A percentile compares a stretch with the other conserved stretches of the same genome.
Conservation (phyloP, 2,113 vertebrate species). For the Mystacornis crossleyi region DNA sequence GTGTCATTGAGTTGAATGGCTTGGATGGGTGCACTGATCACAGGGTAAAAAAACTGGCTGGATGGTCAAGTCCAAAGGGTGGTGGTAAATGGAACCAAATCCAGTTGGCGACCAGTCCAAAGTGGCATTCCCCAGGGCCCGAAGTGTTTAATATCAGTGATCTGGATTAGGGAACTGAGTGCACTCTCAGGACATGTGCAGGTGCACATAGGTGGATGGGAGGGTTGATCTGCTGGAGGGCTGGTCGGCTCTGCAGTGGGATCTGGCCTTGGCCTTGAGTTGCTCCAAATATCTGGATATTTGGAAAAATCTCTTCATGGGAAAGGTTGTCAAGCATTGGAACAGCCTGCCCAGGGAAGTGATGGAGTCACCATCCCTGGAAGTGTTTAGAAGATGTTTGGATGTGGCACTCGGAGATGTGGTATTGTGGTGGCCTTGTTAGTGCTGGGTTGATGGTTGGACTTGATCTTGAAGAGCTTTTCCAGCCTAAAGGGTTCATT, state of each 20-base stretch:
- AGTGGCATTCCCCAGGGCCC: not conserved
- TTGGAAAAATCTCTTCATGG: not conserved
- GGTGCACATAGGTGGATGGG: too few species aligned
- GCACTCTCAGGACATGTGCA: not conserved
- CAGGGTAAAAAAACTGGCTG: not conserved
- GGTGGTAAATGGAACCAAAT: not conserved
- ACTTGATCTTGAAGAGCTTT: not conserved
- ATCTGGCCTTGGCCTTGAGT: not conserved
- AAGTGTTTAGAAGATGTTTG: not conserved
- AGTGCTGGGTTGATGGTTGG: not conserved
- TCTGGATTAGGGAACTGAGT: not conserved
- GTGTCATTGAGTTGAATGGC: not conserved
- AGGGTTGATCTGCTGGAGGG: not conserved
- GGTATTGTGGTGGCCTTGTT: not conserved
- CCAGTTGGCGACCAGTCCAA: not conserved
- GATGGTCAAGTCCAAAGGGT: not conserved
- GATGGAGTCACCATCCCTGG: not conserved
- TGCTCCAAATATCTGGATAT: not conserved
- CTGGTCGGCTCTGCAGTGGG: not conserved
- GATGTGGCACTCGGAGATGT: fast-evolving
- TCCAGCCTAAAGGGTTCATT: not conserved
- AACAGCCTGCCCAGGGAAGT: not conserved
- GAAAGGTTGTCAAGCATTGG: not conserved
- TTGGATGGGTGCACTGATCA: too few species aligned
- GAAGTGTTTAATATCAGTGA: not conserved